Evolutionary conservation across 2,888 invertebrate species (phyloP), one percentile per base, ranked within the genome.

Genomic region (Hofmannophila pseudospretella): DNA sequence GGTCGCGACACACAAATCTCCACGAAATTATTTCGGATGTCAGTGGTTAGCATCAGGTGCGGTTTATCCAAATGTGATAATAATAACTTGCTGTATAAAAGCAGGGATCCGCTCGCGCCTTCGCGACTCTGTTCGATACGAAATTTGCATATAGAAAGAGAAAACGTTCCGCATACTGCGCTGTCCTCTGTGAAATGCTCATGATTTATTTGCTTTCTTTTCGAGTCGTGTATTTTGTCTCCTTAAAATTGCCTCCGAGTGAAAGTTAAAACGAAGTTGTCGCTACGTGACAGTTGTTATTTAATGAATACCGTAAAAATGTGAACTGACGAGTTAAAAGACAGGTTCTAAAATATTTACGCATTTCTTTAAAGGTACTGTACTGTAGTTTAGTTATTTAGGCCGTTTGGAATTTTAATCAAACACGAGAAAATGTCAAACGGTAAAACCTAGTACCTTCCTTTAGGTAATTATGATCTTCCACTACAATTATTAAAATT

Each of bases 171-270:
- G 46, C 49, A 49, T 61, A 58, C 62, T 58, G 58, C 51, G 53
- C 45, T 42, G 46, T 45, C 38, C 50, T 52, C 45, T 51, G 45
- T 59, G 45, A 57, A 52, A 29, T 57, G 70, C 59, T 64, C 65
- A 68, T 71, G 69, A 71, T 71, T 75, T 71, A 67, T 74, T 69
- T 70, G 67, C 73, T 75, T 75, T 79, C 74, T 69, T 78, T 74
- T 70, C 49, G 63, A 62, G 65, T 69, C 66, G 61, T 59, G 52
- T 67, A 61, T 72, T n/a, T 71, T 71, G 61, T 69, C 58, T 71
- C 63, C 66, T 58, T 58, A 61, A 62, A 70, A 70, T 62, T 61
- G 52, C 48, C 51, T 59, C 55, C 35, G 49, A 78, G 80, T 77
- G 82, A 81, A 84, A 84, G 84, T 79, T 61, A 47, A 49, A 60